These are phyloP conservation scores for Semnornis frantzii DNA, from an alignment of 2,113 vertebrate species.

Conservation along the genomic window DNA sequence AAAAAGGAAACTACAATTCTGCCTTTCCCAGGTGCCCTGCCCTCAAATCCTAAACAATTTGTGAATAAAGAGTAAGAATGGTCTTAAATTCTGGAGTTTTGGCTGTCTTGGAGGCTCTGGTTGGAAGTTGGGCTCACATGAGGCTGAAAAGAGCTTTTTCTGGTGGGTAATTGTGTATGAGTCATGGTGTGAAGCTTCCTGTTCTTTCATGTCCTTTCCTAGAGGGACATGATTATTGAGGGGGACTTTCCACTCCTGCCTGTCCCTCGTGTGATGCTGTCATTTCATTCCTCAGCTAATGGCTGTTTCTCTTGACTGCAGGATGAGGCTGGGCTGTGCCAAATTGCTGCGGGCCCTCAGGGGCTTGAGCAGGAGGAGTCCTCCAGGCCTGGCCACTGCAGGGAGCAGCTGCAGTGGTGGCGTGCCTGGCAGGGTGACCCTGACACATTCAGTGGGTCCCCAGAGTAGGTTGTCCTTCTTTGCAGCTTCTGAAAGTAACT, in stretches of 20 bases:
- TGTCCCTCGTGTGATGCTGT: not conserved
- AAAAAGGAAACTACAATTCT: constrained; percentile 32
- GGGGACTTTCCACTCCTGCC: not conserved
- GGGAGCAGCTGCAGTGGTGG: not conserved
- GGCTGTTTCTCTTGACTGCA: not conserved
- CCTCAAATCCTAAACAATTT: not conserved
- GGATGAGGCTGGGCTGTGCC: not conserved
- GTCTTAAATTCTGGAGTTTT: not conserved
- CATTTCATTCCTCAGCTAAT: fast-evolving
- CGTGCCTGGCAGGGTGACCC: not conserved
- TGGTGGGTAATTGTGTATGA: not conserved
- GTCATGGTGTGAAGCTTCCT: constrained; percentile 15
- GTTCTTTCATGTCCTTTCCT: not conserved
- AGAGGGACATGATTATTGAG: not conserved
- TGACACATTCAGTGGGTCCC: not conserved
- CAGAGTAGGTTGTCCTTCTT: not conserved
- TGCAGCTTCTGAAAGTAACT: not conserved
- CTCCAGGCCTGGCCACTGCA: fast-evolving
- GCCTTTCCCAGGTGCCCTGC: not conserved
- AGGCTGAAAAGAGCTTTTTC: constrained; percentile 1
- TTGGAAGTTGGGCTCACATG: not conserved
- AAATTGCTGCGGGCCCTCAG: not conserved
- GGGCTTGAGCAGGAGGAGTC: not conserved
- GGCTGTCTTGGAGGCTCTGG: not conserved
- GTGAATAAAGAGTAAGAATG: constrained; percentile 60